These are phyloP conservation scores for Equus przewalskii DNA, from an alignment of 2,113 vertebrate species.

Conservation along the genomic window DNA sequence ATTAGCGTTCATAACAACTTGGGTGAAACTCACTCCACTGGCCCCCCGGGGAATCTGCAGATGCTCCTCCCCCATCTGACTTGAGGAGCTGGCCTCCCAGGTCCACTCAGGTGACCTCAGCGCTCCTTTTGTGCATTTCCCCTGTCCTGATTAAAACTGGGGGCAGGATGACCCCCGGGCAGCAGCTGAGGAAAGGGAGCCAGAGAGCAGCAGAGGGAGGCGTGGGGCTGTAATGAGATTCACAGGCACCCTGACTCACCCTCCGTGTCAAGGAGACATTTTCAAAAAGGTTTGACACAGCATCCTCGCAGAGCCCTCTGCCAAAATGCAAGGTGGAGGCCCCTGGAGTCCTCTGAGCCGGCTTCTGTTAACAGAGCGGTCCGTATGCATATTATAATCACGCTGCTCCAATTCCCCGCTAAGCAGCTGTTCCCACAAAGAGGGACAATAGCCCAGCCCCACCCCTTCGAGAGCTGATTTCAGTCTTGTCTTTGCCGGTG, in stretches of 20 bases:
- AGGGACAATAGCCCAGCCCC: slow-evolving; percentile 75
- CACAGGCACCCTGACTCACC: neutral
- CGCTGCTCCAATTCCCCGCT: neutral
- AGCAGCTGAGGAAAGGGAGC: neutral
- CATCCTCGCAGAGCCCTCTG: slow-evolving; percentile 18
- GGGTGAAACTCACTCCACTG: neutral
- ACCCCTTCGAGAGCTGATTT: slow-evolving; percentile 61
- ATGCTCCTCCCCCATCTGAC: neutral
- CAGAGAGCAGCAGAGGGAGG: neutral
- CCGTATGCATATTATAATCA: slow-evolving; percentile 62
- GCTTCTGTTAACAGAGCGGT: slow-evolving; percentile 9
- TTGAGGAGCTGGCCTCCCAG: neutral
- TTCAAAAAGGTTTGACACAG: slow-evolving; percentile 62
- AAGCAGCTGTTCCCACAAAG: slow-evolving; percentile 79
- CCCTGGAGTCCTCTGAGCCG: slow-evolving; percentile 18
- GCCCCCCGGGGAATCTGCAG: neutral
- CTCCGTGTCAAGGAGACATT: slow-evolving; percentile 57
- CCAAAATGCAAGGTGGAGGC: slow-evolving; percentile 52
- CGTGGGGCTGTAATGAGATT: neutral
- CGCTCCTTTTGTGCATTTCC: neutral
- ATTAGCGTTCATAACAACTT: neutral
- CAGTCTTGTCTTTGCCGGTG: slow-evolving; percentile 66
- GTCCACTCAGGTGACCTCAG: neutral
- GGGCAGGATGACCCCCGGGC: neutral
- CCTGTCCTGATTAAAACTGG: neutral